A percentile compares a stretch with the other conserved stretches of the same genome.
Conservation (phyloP, 2,113 vertebrate genomes). For the Ictalurus furcatus region DNA sequence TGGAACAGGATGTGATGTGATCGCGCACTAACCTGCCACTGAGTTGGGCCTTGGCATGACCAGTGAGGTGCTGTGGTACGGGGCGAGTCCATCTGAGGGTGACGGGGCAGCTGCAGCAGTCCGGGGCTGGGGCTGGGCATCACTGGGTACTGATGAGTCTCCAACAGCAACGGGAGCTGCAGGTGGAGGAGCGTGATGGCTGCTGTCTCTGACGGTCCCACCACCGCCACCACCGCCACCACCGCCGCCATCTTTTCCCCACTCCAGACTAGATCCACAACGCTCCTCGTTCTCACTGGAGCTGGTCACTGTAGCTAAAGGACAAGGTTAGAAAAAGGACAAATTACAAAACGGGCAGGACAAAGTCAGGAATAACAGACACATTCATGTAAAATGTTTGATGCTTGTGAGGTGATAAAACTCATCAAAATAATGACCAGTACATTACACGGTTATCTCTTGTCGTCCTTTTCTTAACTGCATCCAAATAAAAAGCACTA, state of each 20-base stretch:
- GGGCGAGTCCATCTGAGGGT: constrained; percentile 43
- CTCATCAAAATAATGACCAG: background rate
- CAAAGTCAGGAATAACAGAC: constrained; percentile 3
- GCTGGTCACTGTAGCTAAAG: constrained; percentile 86
- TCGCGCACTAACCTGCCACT: constrained; percentile 85
- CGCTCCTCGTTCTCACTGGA: constrained; percentile 98
- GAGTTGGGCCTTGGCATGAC: constrained; percentile 95
- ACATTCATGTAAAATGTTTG: background rate
- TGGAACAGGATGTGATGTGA: background rate
- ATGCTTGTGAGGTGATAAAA: background rate
- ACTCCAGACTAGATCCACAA: constrained; percentile 87
- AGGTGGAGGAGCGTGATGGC: constrained; percentile 71
- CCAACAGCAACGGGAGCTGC: constrained; percentile 80
- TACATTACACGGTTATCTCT: constrained; percentile 32
- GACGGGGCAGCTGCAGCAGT: constrained; percentile 60
- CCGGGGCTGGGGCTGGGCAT: constrained; percentile 57
- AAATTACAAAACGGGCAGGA: constrained; percentile 8
- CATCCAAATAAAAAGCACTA: constrained; percentile 70
- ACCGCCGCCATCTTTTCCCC: constrained; percentile 84
- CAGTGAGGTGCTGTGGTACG: constrained; percentile 78
- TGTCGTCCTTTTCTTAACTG: constrained; percentile 57
- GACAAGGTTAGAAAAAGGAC: background rate
- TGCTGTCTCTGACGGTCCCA: constrained; percentile 56
- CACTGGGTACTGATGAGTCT: constrained; percentile 62
- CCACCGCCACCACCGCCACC: constrained; percentile 64